Evolutionary conservation across 2,888 invertebrate genomes (phyloP).

Genomic region (Epistrophe grossulariae): DNA sequence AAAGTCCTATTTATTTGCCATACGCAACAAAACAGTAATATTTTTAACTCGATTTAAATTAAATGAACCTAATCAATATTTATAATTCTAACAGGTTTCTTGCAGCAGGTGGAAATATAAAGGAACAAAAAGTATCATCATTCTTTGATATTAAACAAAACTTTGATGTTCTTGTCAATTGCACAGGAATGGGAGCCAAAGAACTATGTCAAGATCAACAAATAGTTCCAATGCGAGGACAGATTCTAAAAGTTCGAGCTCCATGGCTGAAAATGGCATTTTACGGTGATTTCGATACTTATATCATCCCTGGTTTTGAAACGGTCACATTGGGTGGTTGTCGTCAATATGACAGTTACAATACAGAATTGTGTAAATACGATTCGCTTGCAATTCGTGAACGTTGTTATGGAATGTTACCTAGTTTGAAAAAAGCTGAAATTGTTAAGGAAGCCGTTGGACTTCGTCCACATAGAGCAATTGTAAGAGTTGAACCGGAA

Average conservation of each 20-base stretch:
- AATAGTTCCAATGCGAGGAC: constrained; percentile 92
- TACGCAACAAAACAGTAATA: constrained; percentile 89
- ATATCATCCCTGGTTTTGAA: constrained; percentile 91
- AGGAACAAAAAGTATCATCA: constrained; percentile 85
- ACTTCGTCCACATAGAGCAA: constrained; percentile 91
- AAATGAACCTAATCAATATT: neutral
- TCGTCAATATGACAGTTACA: constrained; percentile 92
- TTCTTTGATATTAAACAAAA: constrained; percentile 87
- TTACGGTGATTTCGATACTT: constrained; percentile 93
- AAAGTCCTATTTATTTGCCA: constrained; percentile 90
- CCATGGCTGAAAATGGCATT: constrained; percentile 96
- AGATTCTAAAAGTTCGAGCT: constrained; percentile 91
- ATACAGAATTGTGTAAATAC: constrained; percentile 87
- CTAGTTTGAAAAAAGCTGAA: constrained; percentile 86
- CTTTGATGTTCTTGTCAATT: constrained; percentile 91
- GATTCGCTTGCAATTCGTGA: constrained; percentile 91
- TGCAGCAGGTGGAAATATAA: constrained; percentile 87
- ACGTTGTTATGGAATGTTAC: constrained; percentile 90
- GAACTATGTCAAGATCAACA: constrained; percentile 90
- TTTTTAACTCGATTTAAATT: constrained; percentile 48
- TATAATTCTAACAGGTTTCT: constrained; percentile 84
- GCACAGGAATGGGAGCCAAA: constrained; percentile 93
- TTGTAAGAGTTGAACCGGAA: constrained; percentile 90
- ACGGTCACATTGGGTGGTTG: constrained; percentile 93
- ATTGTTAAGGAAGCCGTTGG: constrained; percentile 89